Evolutionary conservation across 2,888 invertebrate species (phyloP), one percentile per base, ranked within the genome.

Genomic region (Apamea epomidion): DNA sequence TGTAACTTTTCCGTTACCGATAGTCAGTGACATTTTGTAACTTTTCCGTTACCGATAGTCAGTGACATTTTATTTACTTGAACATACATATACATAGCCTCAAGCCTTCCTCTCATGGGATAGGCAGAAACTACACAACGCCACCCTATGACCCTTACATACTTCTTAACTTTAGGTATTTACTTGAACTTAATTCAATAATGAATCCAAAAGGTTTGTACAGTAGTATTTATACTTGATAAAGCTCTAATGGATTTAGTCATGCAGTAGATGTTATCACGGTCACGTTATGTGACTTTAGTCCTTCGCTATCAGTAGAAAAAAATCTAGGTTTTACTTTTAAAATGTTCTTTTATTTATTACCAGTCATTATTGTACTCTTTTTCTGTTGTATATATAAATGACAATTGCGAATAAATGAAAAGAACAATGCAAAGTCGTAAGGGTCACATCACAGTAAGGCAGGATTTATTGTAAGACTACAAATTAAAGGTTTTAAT

Each of bases 211-310:
- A 60, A 16, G 51, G 21, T 21, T 42, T 29, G 51, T 54, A 60
- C 37, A 80, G 1, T 45, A 60, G 51, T 70, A 4, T 74, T 60
- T 18, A 69, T 29, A 65, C 78, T 80, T 42, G 18, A 70, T 82
- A 64, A 62, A 79, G 10, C 42, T 78, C 6, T 86, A 86, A 89
- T 88, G 82, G 79, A 86, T 88, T 86, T 21, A 79, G 84, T 86
- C 86, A 88, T 86, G 90, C 84, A 86, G 74, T 48, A 65, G 83
- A 88, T 88, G 45, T 42, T 75, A 88, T 88, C 90, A 16, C 2
- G 29, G 79, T 80, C 90, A 88, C 90, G 90, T 69, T 54, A 84
- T 67, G 80, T 76, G 70, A 70, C 51, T 82, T 89, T 51, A 81
- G 69, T 83, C 67, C n/a, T 65, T 42, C 14, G 10, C 58, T 65